Percentiles rank a stretch among this genome's conserved stretches.
phyloP scores from a whole-genome alignment of 1,140 invertebrate species.

The Campoletis sonorensis region DNA sequence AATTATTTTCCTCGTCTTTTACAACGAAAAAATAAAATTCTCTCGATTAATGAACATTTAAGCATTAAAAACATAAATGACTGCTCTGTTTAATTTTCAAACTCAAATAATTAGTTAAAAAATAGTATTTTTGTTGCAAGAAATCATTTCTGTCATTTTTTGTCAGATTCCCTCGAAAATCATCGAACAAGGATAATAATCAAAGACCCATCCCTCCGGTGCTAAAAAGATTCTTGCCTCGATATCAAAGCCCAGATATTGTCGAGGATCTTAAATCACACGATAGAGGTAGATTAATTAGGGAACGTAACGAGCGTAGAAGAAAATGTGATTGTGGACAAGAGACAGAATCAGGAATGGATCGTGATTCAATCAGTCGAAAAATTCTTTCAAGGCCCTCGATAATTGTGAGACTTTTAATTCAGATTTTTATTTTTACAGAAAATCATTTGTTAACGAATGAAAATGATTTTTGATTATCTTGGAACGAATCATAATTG shows the following conservation, averaged over 20 bases:
- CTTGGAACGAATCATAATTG: too few relatives aligned
- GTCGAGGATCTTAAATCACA: conserved; percentile 59
- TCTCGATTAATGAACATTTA: too few relatives aligned
- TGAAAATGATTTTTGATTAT: too few relatives aligned
- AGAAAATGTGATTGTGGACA: conserved; percentile 25
- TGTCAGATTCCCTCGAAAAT: conserved; percentile 10
- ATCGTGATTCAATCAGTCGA: not conserved
- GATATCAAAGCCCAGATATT: conserved; percentile 55
- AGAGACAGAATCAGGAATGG: not conserved
- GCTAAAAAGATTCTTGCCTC: conserved; percentile 54
- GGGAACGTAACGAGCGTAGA: conserved; percentile 51
- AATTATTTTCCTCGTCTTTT: too few relatives aligned
- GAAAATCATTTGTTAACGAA: too few relatives aligned
- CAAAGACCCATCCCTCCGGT: conserved; percentile 10
- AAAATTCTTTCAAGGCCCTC: conserved; percentile 12
- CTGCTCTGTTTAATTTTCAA: not conserved
- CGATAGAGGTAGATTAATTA: conserved; percentile 58
- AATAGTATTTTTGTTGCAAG: not conserved
- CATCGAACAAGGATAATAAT: not conserved
- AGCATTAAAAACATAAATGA: too few relatives aligned
- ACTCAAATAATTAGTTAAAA: too few relatives aligned
- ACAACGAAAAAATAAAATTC: too few relatives aligned
- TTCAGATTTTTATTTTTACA: not conserved
- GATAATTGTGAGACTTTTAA: not conserved
- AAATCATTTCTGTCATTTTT: not conserved